Percentiles rank a stretch among this genome's conserved stretches.
Conservation (phyloP, 2,888 invertebrate species). For the Drosophila maculinotata region DNA sequence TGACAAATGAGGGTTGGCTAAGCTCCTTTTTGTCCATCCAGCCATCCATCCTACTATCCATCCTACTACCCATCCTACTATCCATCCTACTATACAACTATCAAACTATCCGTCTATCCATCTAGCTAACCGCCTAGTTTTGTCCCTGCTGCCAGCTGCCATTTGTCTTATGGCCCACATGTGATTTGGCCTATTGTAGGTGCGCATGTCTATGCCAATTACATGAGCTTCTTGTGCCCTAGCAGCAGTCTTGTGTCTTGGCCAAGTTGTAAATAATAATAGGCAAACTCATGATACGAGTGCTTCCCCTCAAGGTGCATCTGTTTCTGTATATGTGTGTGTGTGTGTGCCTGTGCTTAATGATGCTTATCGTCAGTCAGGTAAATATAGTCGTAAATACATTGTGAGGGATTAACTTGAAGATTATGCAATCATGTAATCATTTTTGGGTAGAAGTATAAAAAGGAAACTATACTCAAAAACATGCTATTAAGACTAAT, state of each 20-base stretch:
- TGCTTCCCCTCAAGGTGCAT: not conserved
- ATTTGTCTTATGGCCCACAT: slow-evolving; percentile 59
- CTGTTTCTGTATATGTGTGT: not conserved
- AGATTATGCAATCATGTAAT: slow-evolving; percentile 5
- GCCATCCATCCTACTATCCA: slow-evolving; percentile 18
- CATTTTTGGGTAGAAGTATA: not conserved
- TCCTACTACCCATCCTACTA: slow-evolving; percentile 25
- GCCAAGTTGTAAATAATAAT: slow-evolving; percentile 56
- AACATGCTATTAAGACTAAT: no score
- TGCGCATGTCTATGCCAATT: slow-evolving; percentile 55
- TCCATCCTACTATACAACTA: slow-evolving; percentile 33
- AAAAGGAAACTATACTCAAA: no score
- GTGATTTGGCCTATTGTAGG: slow-evolving; percentile 49
- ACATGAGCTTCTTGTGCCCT: slow-evolving; percentile 36
- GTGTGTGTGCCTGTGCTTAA: slow-evolving; percentile 9
- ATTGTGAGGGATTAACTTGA: slow-evolving; percentile 11
- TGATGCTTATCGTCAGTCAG: slow-evolving; percentile 33
- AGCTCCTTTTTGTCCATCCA: slow-evolving; percentile 42
- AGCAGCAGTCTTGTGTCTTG: slow-evolving; percentile 20
- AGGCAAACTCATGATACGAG: slow-evolving; percentile 33
- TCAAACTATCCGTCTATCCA: slow-evolving; percentile 35
- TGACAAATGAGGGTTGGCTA: slow-evolving; percentile 77
- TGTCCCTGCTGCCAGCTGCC: slow-evolving; percentile 38
- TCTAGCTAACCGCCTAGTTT: slow-evolving; percentile 39
- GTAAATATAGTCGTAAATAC: slow-evolving; percentile 5